These are phyloP conservation scores for Pachyramphus minor DNA, from an alignment of 2,113 vertebrate species.

Conservation along the genomic window DNA sequence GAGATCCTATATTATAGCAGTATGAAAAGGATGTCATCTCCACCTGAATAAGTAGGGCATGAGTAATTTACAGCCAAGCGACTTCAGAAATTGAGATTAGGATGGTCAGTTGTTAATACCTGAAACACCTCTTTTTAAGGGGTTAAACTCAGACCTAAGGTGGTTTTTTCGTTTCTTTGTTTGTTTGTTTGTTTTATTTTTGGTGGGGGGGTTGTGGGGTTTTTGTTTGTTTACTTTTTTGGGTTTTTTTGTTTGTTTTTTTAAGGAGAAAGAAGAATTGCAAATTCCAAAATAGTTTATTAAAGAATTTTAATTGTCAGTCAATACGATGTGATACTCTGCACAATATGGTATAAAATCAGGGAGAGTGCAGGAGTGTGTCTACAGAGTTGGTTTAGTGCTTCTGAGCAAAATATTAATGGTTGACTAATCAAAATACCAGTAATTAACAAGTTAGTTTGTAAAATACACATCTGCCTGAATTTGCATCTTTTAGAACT, in stretches of 20 bases:
- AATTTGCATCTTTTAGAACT: not conserved
- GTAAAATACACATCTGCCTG: not conserved
- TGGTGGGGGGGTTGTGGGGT: too few relatives aligned
- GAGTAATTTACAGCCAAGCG: not conserved
- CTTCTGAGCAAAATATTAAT: not conserved
- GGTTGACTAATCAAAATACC: not conserved
- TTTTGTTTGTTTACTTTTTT: not conserved
- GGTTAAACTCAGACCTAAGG: not conserved
- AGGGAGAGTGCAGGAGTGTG: fast-evolving
- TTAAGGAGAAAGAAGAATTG: not conserved
- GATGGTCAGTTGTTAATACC: not conserved
- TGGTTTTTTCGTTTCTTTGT: too few relatives aligned
- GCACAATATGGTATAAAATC: not conserved
- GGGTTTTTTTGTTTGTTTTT: not conserved
- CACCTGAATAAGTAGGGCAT: not conserved
- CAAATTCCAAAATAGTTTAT: not conserved
- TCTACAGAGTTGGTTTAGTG: not conserved
- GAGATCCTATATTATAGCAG: not conserved
- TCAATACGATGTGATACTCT: not conserved
- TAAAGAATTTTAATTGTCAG: not conserved
- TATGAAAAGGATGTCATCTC: not conserved
- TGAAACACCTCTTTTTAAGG: not conserved
- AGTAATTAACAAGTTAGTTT: not conserved
- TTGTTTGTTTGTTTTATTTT: not conserved
- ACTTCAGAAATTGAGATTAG: not conserved